Base-by-base conservation (phyloP, 2,888 invertebrate species). In the Sicus ferrugineus region DNA sequence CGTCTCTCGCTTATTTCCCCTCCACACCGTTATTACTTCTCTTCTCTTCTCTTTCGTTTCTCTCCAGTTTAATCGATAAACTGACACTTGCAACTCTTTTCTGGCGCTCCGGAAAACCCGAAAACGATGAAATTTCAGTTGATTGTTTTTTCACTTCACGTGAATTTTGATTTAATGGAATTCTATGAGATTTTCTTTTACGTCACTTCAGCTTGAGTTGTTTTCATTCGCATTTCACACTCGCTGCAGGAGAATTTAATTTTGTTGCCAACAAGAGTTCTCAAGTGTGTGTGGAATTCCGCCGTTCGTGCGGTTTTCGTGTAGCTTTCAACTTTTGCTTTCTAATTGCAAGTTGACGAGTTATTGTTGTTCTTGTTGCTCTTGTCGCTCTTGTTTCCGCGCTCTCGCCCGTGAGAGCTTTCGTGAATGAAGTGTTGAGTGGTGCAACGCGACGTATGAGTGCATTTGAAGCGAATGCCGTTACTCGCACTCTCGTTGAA, bases 251-350 rank as follows among this genome's bases (percentile, higher is more conserved):
- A 42, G 56, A 71, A 61, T 42, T 42, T 9, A 64, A n/a, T n/a
- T n/a, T 23, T 66, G 56, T 26, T 48, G 14, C n/a, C 26, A 63
- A 58, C 58, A 21, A 48, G 16, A 21, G 26, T 38, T 38, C 46
- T 59, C 34, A 28, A 21, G 4, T 6, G 19, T 23, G 23, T 52
- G 31, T 28, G 31, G 26, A 14, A 61, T 65, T n/a, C 5, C 42
- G 19, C 42, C 54, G 38, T 42, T 62, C 23, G n/a, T 38, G n/a
- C 31, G 28, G 21, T 26, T 34, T 9, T 30, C 28, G 46, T 28
- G 48, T 69, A 63, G 34, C n/a, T n/a, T 46, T 56, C 52, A 72
- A 72, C 73, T 74, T 73, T 72, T 74, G 69, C 70, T 72, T 72
- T 73, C 69, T 59, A 30, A 56, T 28, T 31, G 46, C 48, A 66